Evolutionary conservation across 2,113 vertebrate genomes (phyloP), one percentile per base, ranked within the genome.

Genomic region (Rhynchomys soricoides): DNA sequence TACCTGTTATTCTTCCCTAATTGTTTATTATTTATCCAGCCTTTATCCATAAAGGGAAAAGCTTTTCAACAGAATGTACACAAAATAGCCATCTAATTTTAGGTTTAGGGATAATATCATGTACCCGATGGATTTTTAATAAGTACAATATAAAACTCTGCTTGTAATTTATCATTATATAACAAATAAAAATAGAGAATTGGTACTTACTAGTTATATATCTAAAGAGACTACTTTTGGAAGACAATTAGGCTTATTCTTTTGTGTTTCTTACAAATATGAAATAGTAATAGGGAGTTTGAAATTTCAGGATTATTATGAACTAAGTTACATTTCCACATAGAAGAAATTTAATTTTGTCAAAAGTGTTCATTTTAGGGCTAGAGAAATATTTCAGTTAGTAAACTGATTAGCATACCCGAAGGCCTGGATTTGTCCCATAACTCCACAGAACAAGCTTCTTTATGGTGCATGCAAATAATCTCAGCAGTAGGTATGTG

Each of bases 141-240:
- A 34, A 50, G 26, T 34, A 45, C 82, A 83, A n/a, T 91, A 90
- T 77, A 95, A 79, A 95, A 81, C 94, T 95, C 48, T 15, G 91
- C 82, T 96, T 97, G 95, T 45, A 96, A 93, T 96, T 97, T 97
- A 93, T 94, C 64, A 95, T 96, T 95, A 68, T 37, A 97, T 96
- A 89, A 45, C 86, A 95, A 96, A 97, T 97, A 92, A 97, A 94
- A 95, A 83, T 78, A 57, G 70, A 74, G 97, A 96, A 95, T 95
- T 16, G n/a, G 89, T 94, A 71, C 96, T 98, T 95, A 97, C 43
- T 96, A 94, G 95, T 88, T 13, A 77, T 57, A 93, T 78, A 73
- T 97, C 97, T 40, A 94, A 55, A 73, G 92, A 96, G 88, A 94
- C 8, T 73, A 40, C 40, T 43, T 73, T 73, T 22, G 3, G n/a